Base-by-base conservation (phyloP, 1,140 invertebrate species). In the Heliconius melpomene region DNA sequence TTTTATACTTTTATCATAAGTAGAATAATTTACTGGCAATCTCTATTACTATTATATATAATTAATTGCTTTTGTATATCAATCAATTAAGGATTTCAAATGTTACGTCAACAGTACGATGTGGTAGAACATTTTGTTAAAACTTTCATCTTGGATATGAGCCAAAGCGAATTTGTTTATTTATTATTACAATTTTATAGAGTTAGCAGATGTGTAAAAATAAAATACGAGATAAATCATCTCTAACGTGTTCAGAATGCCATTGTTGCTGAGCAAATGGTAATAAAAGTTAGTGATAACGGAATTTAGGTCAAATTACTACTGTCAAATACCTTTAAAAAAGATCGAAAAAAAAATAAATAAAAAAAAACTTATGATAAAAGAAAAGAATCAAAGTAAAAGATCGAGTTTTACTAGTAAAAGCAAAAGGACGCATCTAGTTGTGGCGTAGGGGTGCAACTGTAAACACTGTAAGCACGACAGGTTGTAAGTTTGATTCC, bases 151-250 rank as follows among this genome's bases (percentile, higher is more conserved):
- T 90, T 91, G 90, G 89, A 88, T 77, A 75, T 75, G 77, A 71
- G 88, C 90, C 90, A 91, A 86, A 84, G 79, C 83, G 60, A 74
- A 72, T 20, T 79, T 88, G 88, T 89, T 90, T 90, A 88, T 91
- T 91, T 91, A 86, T 88, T 90, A 89, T 90, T 85, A 88, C 87
- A 89, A 86, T 88, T 90, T 91, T 90, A 90, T 89, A 86, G 86
- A 89, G 84, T 72, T 74, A 85, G 75, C 81, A 84, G 82, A 85
- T 83, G 89, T 85, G 87, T 84, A 87, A 90, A 90, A 89, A 91
- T 91, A 89, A 90, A 89, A 83, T 78, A 82, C 54, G 20, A 54
- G 29, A 83, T 83, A 83, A 84, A 78, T 85, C 82, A 83, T 83
- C 57, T 73, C 36, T 80, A 78, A 54, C 80, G 72, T 60, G 78